phyloP scores from a whole-genome alignment of 2,888 invertebrate genomes.

The Campopleginae sp. region DNA sequence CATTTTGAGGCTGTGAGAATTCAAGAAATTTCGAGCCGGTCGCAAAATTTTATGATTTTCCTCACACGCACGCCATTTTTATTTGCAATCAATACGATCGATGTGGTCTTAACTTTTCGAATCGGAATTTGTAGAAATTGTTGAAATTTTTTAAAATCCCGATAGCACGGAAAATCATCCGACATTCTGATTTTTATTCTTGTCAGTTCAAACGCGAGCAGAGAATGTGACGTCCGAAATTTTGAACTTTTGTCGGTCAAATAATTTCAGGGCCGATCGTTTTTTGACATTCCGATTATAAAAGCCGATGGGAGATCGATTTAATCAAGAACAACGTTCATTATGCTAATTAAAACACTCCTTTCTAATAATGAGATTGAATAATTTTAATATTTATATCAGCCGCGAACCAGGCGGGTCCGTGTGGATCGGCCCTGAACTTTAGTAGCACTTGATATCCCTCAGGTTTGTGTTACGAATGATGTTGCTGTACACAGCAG shows the following conservation, averaged over 20 bases:
- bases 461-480: slow-evolving; percentile 57
- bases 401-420: not conserved
- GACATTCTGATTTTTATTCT: too few relatives aligned
- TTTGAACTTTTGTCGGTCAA: not conserved
- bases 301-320: not conserved
- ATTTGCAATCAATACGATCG: not conserved
- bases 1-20: not conserved
- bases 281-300: not conserved
- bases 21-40: not conserved
- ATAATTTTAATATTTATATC: not conserved
- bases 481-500: slow-evolving; percentile 39
- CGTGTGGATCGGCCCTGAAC: slow-evolving; percentile 75
- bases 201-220: too few relatives aligned
- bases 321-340: not conserved
- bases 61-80: not conserved
- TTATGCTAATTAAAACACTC: not conserved
- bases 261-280: not conserved
- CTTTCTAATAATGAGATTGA: not conserved
- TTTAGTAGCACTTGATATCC: slow-evolving; percentile 69
- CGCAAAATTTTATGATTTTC: not conserved
- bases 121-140: too few relatives aligned
- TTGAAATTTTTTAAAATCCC: too few relatives aligned
- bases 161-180: too few relatives aligned
- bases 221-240: not conserved
- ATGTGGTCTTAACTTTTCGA: not conserved